Evolutionary conservation across 2,113 vertebrate genomes (phyloP), one percentile per base, ranked within the genome.

Genomic region (Boulengeromyrus knoepffleri): DNA sequence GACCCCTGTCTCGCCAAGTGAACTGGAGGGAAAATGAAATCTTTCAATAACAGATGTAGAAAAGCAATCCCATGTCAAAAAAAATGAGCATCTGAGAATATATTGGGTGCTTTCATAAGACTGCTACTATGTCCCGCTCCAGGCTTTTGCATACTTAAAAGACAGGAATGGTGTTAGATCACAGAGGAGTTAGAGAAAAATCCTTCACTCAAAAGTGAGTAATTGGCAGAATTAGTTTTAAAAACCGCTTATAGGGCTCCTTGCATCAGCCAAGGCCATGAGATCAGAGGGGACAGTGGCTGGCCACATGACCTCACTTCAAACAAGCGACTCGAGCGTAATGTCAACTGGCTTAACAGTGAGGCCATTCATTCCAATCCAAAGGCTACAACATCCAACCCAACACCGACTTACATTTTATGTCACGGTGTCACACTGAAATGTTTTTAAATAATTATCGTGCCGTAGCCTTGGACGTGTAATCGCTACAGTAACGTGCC

Each of bases 321-420:
- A 36, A 80, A 42, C 31, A 80, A 42, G 74, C 15, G 12, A 19
- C 74, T 80, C 0, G 9, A 42, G 31, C 74, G 4, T 80, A 19
- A 80, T 80, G 74, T 80, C 74, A 80, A 42, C 74, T 80, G 36
- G 74, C 74, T 80, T 80, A 80, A 80, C 74, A 80, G 74, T 80
- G 5, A 39, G 36, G 13, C 74, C 36, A 80, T 80, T 80, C 74
- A 80, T 80, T 42, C 74, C 15, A 17, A 39, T 80, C 74, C 74
- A 80, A 80, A 80, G 74, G 31, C 74, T 80, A 80, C 74, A 80
- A 80, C 15, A 80, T 80, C 13, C 74, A 80, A 5, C 74, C 36
- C 74, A 80, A 80, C 31, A 42, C 74, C 5, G 36, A 42, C 74
- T 42, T 80, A 42, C 74, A 17, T 42, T 70, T 80, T 42, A 80